Evolutionary conservation across 2,797 vertebrate species (phyloP).

Genomic region (Agapornis canus): DNA sequence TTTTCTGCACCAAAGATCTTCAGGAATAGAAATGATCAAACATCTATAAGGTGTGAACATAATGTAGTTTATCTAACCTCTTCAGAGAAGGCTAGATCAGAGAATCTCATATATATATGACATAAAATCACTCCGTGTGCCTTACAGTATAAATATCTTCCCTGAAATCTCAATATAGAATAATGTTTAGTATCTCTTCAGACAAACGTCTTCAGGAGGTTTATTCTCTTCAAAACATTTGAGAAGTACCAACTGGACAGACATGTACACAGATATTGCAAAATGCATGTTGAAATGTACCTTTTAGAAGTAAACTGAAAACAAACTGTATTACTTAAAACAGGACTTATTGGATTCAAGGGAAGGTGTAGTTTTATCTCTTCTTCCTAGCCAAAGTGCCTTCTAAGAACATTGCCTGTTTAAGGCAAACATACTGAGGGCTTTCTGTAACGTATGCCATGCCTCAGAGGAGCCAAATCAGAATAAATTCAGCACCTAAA

Average conservation of each 20-base stretch:
- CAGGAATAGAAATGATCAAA: not conserved
- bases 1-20: not conserved
- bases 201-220: not conserved
- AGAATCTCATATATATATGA: not conserved
- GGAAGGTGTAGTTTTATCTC: not conserved
- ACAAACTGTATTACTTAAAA: not conserved
- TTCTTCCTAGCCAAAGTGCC: not conserved
- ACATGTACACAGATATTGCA: not conserved
- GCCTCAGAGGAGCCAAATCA: constrained; percentile 13
- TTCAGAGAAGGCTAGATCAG: not conserved
- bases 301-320: not conserved
- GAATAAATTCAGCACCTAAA: constrained; percentile 35
- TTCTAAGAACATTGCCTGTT: not conserved
- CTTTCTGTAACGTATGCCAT: not conserved
- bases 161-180: not conserved
- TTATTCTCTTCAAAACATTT: not conserved
- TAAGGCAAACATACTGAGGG: not conserved
- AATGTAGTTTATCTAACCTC: not conserved
- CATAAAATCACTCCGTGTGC: not conserved
- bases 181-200: not conserved
- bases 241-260: not conserved
- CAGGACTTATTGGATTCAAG: not conserved
- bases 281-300: not conserved
- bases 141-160: not conserved
- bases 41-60: not conserved